phyloP scores from a whole-genome alignment of 2,888 invertebrate species.

The Lasioglossum pauxillum region DNA sequence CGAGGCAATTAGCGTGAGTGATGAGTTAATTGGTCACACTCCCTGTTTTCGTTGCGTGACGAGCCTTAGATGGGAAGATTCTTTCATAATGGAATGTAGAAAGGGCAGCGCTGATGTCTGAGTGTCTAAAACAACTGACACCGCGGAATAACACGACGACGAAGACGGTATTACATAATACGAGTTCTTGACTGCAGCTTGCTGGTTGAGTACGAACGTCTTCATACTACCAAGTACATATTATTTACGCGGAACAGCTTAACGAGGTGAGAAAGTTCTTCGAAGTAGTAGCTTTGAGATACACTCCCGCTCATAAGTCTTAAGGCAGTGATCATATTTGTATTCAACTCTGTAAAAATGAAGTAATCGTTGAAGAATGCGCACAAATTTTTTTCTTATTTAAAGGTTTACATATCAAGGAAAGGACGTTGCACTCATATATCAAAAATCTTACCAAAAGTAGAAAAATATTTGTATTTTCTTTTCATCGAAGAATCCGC shows the following conservation, averaged over 20 bases:
- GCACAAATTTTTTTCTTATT: no score
- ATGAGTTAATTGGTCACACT: constrained; percentile 79
- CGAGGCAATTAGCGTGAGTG: constrained; percentile 77
- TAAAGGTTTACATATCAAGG: no score
- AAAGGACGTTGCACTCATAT: no score
- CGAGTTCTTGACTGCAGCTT: neutral
- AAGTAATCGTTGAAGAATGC: no score
- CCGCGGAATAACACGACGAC: neutral
- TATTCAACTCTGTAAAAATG: no score
- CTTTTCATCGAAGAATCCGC: no score
- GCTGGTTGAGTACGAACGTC: neutral
- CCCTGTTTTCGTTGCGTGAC: constrained; percentile 79
- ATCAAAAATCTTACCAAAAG: no score
- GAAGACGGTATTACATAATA: neutral
- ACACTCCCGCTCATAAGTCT: no score
- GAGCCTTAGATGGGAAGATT: constrained; percentile 68
- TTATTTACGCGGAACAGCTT: neutral
- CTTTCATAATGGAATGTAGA: constrained; percentile 48
- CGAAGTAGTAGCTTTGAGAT: neutral
- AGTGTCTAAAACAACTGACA: constrained; percentile 34
- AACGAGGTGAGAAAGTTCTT: neutral
- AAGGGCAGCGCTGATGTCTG: constrained; percentile 42
- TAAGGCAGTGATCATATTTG: no score
- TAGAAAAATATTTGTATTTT: no score
- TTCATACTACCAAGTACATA: neutral